These are phyloP conservation scores for Ammodytes dubius DNA, from an alignment of 2,113 vertebrate genomes.

Conservation along the genomic window DNA sequence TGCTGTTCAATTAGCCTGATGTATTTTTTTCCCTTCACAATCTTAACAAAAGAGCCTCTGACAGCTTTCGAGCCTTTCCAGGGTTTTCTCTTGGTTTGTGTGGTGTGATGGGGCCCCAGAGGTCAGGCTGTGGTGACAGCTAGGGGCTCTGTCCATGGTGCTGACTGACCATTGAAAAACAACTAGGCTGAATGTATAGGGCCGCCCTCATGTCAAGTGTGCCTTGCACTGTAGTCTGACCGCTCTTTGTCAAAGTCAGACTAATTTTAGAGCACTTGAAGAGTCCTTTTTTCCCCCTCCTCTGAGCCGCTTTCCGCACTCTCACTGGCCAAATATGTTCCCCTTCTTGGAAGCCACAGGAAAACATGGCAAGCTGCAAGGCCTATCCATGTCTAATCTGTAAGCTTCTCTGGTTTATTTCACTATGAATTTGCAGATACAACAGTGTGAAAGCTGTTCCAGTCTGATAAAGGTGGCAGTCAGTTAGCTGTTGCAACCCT, in stretches of 20 bases:
- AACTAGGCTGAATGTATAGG: conserved; percentile 11
- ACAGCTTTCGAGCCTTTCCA: conserved; percentile 60
- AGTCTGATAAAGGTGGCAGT: conserved; percentile 50
- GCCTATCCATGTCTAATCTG: neutral
- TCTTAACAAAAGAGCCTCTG: conserved; percentile 43
- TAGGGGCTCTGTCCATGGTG: conserved; percentile 79
- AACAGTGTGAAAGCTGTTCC: conserved; percentile 16
- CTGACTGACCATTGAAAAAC: conserved; percentile 71
- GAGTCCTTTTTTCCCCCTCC: neutral
- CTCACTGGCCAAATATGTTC: neutral
- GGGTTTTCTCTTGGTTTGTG: conserved; percentile 61
- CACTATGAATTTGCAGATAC: neutral
- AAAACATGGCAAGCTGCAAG: neutral
- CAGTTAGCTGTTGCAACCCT: conserved; percentile 3
- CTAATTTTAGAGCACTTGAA: conserved; percentile 33
- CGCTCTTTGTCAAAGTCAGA: conserved; percentile 11
- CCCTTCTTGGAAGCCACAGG: neutral
- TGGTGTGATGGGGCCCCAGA: conserved; percentile 38
- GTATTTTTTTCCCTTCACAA: neutral
- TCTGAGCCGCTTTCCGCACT: conserved; percentile 8
- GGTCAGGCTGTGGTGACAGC: conserved; percentile 62
- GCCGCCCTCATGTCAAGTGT: conserved; percentile 24
- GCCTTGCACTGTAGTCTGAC: neutral
- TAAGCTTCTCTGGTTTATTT: conserved; percentile 6
- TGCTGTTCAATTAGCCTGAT: neutral